A percentile compares a stretch with the other conserved stretches of the same genome.
These are phyloP conservation scores for Cryptoblepharus egeriae DNA, from an alignment of 2,797 vertebrate species.

Conservation along the genomic window DNA sequence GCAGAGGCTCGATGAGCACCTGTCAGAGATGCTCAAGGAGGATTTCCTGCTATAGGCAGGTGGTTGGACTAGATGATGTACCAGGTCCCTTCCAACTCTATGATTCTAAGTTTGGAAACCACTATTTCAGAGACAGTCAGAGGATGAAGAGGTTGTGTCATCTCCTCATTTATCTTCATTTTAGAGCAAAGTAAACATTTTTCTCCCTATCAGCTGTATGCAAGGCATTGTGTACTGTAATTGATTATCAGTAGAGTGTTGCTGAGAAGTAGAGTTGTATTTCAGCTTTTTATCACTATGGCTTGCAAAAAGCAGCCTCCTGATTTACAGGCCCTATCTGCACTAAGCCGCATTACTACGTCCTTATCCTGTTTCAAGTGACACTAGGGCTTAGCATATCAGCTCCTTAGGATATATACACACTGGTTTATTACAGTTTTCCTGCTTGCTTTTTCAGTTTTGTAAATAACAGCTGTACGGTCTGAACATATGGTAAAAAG, in stretches of 20 bases:
- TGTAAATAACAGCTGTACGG: constrained; percentile 70
- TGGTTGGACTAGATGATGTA: too few species aligned
- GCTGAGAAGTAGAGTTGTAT: constrained; percentile 79
- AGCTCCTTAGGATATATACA: constrained; percentile 73
- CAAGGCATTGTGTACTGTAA: constrained; percentile 66
- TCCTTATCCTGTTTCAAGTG: constrained; percentile 77
- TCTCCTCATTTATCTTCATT: constrained; percentile 68
- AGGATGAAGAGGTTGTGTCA: constrained; percentile 70
- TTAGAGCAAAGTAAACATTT: constrained; percentile 77
- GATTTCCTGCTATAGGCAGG: too few species aligned
- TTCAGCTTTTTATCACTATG: constrained; percentile 76
- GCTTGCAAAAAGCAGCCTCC: constrained; percentile 72
- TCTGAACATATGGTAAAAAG: constrained; percentile 37
- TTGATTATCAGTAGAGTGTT: constrained; percentile 71
- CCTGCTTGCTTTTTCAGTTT: constrained; percentile 63
- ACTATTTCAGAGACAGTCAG: constrained; percentile 64
- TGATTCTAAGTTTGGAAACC: too few species aligned
- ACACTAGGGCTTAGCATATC: constrained; percentile 71
- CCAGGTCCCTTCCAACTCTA: too few species aligned
- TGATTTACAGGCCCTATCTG: constrained; percentile 73
- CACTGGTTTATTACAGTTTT: constrained; percentile 73
- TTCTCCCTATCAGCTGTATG: constrained; percentile 64
- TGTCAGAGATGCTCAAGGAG: too few species aligned
- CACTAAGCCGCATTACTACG: constrained; percentile 80
- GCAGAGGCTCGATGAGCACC: too few species aligned